These are phyloP conservation scores for Byasa hedistus DNA, from an alignment of 2,888 invertebrate species.

Conservation along the genomic window DNA sequence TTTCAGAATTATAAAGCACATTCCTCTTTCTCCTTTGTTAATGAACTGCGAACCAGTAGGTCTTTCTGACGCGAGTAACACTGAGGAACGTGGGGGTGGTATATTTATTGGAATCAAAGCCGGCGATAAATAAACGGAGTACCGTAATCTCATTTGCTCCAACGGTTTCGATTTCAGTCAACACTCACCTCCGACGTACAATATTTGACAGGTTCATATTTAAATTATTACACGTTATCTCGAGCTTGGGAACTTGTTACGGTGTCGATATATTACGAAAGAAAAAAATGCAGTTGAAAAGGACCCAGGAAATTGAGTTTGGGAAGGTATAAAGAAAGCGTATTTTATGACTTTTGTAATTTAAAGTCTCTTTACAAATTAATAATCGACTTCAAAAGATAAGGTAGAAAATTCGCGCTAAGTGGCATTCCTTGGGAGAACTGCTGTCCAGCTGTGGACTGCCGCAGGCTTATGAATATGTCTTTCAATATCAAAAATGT, in stretches of 20 bases:
- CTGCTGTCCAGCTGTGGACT: no score
- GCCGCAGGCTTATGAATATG: no score
- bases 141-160: constrained; percentile 64
- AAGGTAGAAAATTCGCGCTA: not conserved
- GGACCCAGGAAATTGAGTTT: constrained; percentile 2
- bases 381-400: not conserved
- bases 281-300: constrained; percentile 1
- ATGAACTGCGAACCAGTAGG: constrained; percentile 32
- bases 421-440: no score
- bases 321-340: not conserved
- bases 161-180: constrained; percentile 43
- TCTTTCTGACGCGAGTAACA: constrained; percentile 37
- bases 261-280: constrained; percentile 9
- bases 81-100: constrained; percentile 50
- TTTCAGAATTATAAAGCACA: not conserved
- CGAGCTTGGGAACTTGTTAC: constrained; percentile 10
- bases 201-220: constrained; percentile 27
- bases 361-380: not conserved
- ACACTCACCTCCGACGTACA: constrained; percentile 28
- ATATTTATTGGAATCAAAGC: constrained; percentile 53
- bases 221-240: constrained; percentile 16
- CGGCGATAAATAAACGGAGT: constrained; percentile 61
- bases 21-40: not conserved
- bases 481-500: no score
- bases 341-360: not conserved